Base-by-base conservation (phyloP, 2,888 invertebrate genomes). In the Drosophila anomelani region DNA sequence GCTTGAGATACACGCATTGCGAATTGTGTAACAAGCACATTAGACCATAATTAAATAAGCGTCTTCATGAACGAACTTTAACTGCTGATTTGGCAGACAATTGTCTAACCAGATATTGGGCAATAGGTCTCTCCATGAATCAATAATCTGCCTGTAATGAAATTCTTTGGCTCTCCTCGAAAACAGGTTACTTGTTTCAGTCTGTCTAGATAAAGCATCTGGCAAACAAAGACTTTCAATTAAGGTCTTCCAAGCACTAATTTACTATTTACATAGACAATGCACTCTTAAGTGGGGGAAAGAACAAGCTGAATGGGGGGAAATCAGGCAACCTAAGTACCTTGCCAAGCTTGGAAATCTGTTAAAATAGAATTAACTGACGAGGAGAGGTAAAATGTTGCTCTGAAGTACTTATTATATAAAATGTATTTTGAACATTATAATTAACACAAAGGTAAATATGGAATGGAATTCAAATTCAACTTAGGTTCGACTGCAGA, bases 31-130 rank as follows among this genome's bases (percentile, higher is more conserved):
- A 63, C 58, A 79, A 75, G 60, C 58, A 60, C 51, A 83, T 80
- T 73, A 46, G 17, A 13, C 46, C 74, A 76, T 81, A 83, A 80
- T 86, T 83, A 75, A 80, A 53, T 64, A 55, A 54, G 26, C 34
- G 59, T 63, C 55, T 63, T 56, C 17, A 39, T n/a, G 41, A 38
- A 38, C 20, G 23, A 17, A 49, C 51, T 34, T 51, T 51, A 13
- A 51, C n/a, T 64, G 66, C 49, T 64, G 64, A 34, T 43, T 17
- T 12, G 36, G 39, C n/a, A 32, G 41, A n/a, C 29, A 39, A 49
- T 51, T 49, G 43, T n/a, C 36, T 43, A 29, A 26, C 23, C 23
- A 64, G 41, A 39, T 49, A 43, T 39, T 61, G 5, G 34, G 7
- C 32, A 32, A 13, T 49, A 32, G 20, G 20, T 36, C 15, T 15